Evolutionary conservation across 2,113 vertebrate genomes (phyloP).

Genomic region (Melospiza georgiana): DNA sequence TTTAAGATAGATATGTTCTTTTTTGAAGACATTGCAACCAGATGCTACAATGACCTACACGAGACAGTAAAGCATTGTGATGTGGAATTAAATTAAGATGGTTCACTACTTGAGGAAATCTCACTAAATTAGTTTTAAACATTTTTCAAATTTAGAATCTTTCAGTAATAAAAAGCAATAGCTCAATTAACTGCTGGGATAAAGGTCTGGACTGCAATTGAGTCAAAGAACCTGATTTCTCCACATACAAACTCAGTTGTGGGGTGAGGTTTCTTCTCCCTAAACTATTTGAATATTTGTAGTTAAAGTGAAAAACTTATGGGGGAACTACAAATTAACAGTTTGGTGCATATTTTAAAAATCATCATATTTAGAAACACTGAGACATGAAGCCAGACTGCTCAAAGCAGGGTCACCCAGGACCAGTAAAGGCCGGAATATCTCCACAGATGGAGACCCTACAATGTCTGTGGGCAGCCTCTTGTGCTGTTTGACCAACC

Average conservation of each 20-base stretch:
- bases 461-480: not conserved
- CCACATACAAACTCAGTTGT: not conserved
- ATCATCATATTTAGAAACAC: not conserved
- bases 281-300: not conserved
- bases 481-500: not conserved
- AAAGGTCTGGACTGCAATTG: not conserved
- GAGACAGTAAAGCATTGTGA: not conserved
- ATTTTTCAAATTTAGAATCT: not conserved
- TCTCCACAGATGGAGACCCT: not conserved
- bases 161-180: not conserved
- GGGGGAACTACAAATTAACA: not conserved
- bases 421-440: not conserved
- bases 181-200: not conserved
- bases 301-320: not conserved
- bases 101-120: not conserved
- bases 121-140: not conserved
- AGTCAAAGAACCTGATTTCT: not conserved
- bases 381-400: not conserved
- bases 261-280: accelerated
- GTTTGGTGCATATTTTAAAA: not conserved
- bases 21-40: not conserved
- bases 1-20: not conserved
- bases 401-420: not conserved
- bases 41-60: not conserved
- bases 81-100: not conserved